Conservation (phyloP, 2,113 vertebrate genomes). For the Ceyx melanurus region DNA sequence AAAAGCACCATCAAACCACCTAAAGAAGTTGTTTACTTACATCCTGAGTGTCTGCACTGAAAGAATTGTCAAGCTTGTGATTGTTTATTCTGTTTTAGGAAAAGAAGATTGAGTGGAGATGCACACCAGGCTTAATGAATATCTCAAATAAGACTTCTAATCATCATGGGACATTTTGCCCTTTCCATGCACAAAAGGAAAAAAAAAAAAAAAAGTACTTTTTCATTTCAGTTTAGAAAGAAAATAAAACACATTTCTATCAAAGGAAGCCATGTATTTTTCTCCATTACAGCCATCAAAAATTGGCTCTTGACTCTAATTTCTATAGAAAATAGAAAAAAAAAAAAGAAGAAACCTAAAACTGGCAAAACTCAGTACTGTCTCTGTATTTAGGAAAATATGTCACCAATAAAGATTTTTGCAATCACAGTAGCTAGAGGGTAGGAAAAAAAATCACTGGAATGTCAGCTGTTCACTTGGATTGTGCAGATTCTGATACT, state of each 20-base stretch:
- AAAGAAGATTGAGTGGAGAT: neutral
- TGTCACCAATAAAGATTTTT: neutral
- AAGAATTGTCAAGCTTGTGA: neutral
- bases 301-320: neutral
- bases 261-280: neutral
- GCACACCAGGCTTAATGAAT: neutral
- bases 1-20: neutral
- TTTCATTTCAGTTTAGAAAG: neutral
- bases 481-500: neutral
- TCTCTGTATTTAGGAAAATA: neutral
- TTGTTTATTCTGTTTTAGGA: constrained; percentile 29
- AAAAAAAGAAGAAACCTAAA: accelerated
- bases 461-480: neutral
- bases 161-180: neutral
- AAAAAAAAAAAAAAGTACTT: neutral
- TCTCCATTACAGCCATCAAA: neutral
- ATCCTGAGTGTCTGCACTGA: neutral
- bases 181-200: neutral
- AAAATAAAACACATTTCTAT: neutral
- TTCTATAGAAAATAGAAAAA: neutral
- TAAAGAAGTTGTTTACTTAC: neutral
- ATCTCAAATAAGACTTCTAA: neutral
- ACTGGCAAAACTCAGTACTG: neutral
- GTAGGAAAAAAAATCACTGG: neutral
- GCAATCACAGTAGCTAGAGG: neutral